Base-by-base conservation (phyloP, 2,888 invertebrate species). In the Microdon myrmicae region DNA sequence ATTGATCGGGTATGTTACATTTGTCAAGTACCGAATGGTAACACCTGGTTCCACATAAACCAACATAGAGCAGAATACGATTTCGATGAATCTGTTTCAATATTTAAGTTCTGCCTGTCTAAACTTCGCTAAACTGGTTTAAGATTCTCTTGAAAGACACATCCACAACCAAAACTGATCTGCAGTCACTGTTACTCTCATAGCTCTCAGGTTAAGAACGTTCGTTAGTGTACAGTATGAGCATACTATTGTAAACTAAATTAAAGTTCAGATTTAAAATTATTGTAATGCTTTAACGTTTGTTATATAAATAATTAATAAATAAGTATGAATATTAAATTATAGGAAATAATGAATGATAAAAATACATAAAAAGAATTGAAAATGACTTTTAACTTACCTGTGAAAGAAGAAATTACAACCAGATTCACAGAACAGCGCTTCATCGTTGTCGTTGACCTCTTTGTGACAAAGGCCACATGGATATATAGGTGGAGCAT, bases 331-430 rank as follows among this genome's bases (percentile, higher is more conserved):
- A n/a, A n/a, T n/a, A n/a, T n/a, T n/a, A n/a, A n/a, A n/a, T n/a
- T n/a, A n/a, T n/a, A n/a, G n/a, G n/a, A n/a, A n/a, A n/a, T n/a
- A n/a, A n/a, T n/a, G n/a, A n/a, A n/a, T n/a, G n/a, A n/a, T n/a
- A n/a, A n/a, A n/a, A n/a, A n/a, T n/a, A 3, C 10, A 37, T 23
- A 10, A 14, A 9, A 35, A 26, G 8, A 39, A 8, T 14, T 8
- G 20, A 13, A 25, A 23, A 26, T 20, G 8, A 14, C 28, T 12
- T 19, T 26, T 13, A 20, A 70, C 76, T 83, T 77, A 92, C 92
- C 92, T 89, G 82, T 98, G 97, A 83, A 95, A 98, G 93, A 96
- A 98, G 82, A 97, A 97, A 83, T 96, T 96, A 82, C 97, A 98
- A 49, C 96, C 96, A 73, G 95, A 95, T 82, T 97, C 97, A 82